These are phyloP conservation scores for Brienomyrus brachyistius DNA, from an alignment of 2,113 vertebrate genomes.

Conservation along the genomic window DNA sequence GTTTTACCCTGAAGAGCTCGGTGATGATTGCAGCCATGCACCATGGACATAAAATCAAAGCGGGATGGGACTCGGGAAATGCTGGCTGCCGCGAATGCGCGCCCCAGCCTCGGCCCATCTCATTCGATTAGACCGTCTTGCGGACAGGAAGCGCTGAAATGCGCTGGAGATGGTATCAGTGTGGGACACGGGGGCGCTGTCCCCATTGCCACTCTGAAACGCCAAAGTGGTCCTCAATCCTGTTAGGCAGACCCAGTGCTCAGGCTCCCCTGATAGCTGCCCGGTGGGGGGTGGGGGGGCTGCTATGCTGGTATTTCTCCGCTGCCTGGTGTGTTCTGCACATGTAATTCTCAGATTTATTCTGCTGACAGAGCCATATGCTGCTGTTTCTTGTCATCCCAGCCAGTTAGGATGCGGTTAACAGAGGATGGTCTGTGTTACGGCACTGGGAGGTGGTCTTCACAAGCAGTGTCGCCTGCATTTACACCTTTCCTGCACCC, in stretches of 20 bases:
- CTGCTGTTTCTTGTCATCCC: constrained; percentile 52
- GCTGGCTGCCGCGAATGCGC: constrained; percentile 57
- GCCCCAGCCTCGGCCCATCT: constrained; percentile 43
- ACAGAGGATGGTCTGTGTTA: constrained; percentile 46
- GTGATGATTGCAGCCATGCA: constrained; percentile 44
- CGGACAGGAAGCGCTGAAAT: constrained; percentile 70
- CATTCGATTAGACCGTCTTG: constrained; percentile 66
- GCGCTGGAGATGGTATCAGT: constrained; percentile 61
- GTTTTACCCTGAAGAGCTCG: constrained; percentile 51
- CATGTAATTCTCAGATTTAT: constrained; percentile 58
- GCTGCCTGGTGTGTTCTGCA: constrained; percentile 47
- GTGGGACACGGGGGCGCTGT: constrained; percentile 31
- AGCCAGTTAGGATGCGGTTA: constrained; percentile 40
- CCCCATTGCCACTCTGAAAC: constrained; percentile 50
- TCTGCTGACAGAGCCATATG: constrained; percentile 63
- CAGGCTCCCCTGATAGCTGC: constrained; percentile 25
- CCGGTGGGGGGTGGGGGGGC: constrained; percentile 43
- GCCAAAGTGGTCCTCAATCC: constrained; percentile 62
- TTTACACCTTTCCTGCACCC: background rate
- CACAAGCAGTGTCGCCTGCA: constrained; percentile 5
- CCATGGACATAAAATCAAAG: background rate
- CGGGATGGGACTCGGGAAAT: constrained; percentile 20
- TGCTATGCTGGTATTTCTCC: constrained; percentile 60
- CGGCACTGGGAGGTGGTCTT: constrained; percentile 18
- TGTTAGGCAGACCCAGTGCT: constrained; percentile 46